Percentiles rank a stretch among this genome's conserved stretches.
Evolutionary conservation across 2,113 vertebrate species (phyloP).

Genomic region (Calidris pygmaea): DNA sequence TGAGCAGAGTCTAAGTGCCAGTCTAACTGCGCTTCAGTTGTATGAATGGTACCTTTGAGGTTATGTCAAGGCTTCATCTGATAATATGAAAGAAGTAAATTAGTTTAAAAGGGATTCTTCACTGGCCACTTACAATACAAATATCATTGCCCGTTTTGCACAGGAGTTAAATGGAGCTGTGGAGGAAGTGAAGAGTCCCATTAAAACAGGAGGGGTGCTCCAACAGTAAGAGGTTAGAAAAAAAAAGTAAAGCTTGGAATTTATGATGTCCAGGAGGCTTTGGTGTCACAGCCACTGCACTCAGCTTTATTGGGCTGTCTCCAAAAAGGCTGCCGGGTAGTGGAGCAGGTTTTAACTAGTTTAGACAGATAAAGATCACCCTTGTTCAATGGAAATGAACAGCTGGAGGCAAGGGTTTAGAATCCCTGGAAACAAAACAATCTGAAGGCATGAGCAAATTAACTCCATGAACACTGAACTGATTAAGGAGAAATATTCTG

Average conservation of each 20-base stretch:
- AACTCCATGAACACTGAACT: slow-evolving; percentile 59
- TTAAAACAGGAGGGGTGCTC: slow-evolving; percentile 27
- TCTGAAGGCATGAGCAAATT: slow-evolving; percentile 57
- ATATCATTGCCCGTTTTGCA: background rate
- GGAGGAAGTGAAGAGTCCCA: slow-evolving; percentile 21
- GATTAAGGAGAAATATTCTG: background rate
- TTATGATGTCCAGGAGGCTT: slow-evolving; percentile 63
- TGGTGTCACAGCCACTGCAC: slow-evolving; percentile 13
- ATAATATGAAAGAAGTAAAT: background rate
- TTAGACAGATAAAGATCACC: slow-evolving; percentile 75
- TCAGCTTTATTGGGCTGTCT: slow-evolving; percentile 55
- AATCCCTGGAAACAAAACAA: slow-evolving; percentile 65
- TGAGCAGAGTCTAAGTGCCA: background rate
- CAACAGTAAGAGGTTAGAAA: background rate
- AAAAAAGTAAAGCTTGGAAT: slow-evolving; percentile 45
- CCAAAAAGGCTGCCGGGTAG: slow-evolving; percentile 52
- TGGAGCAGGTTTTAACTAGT: slow-evolving; percentile 69
- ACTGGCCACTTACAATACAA: background rate
- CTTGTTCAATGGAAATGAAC: slow-evolving; percentile 74
- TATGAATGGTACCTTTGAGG: background rate
- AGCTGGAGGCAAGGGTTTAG: slow-evolving; percentile 67
- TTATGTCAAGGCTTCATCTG: background rate
- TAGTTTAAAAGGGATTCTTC: background rate
- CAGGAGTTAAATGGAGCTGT: background rate
- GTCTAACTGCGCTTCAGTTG: background rate